A percentile compares a stretch with the other conserved stretches of the same genome.
phyloP scores from a whole-genome alignment of 2,113 vertebrate species.

The Nibea coibor region DNA sequence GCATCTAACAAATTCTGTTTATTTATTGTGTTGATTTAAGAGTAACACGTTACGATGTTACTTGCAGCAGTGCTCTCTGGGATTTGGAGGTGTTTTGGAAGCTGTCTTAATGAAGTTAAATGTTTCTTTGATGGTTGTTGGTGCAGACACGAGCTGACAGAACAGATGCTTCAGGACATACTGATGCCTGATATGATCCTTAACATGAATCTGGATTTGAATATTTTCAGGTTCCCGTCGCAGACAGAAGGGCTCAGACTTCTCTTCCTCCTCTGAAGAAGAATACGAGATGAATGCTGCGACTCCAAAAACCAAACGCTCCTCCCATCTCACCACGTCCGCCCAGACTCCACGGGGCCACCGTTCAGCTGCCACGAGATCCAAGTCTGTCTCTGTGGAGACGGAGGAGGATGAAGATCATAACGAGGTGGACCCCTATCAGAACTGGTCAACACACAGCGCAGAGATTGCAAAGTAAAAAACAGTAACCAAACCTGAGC shows the following conservation, averaged over 20 bases:
- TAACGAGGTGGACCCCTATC: conserved; percentile 88
- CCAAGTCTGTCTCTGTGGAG: conserved; percentile 84
- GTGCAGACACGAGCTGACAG: neutral
- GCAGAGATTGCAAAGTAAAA: conserved; percentile 91
- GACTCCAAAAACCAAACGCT: conserved; percentile 87
- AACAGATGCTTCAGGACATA: neutral
- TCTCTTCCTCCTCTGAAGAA: conserved; percentile 95
- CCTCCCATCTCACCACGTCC: conserved; percentile 83
- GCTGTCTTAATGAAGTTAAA: too few species aligned
- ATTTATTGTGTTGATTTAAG: too few species aligned
- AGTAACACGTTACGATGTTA: neutral
- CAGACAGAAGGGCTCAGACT: conserved; percentile 91
- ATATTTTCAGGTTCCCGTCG: conserved; percentile 84
- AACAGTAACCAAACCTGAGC: neutral
- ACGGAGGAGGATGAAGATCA: conserved; percentile 88
- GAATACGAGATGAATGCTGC: conserved; percentile 87
- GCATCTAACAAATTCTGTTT: too few species aligned
- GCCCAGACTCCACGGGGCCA: conserved; percentile 83
- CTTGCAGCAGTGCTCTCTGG: neutral
- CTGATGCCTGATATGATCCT: neutral
- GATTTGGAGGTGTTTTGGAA: neutral
- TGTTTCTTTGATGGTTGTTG: too few species aligned
- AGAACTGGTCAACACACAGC: conserved; percentile 93
- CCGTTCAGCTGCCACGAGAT: conserved; percentile 66
- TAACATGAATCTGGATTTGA: neutral